Conservation (phyloP, 2,113 vertebrate genomes). For the Gymnobelideus leadbeateri region DNA sequence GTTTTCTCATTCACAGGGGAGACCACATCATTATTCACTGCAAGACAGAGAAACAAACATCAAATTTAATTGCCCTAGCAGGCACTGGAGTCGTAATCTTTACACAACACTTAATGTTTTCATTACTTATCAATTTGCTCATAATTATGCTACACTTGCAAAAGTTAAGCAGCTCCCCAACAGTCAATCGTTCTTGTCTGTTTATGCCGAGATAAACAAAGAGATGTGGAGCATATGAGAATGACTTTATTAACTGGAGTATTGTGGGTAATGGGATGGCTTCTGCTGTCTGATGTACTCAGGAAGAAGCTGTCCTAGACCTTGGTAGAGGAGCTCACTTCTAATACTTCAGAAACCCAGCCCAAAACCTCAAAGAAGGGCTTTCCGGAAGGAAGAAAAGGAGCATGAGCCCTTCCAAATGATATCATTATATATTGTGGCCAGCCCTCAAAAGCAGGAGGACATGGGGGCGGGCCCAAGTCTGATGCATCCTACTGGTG, state of each 20-base stretch:
- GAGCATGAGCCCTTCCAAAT: neutral
- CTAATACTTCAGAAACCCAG: constrained; percentile 5
- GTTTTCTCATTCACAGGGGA: constrained; percentile 73
- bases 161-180: constrained; percentile 77
- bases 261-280: constrained; percentile 58
- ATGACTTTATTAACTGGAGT: constrained; percentile 56
- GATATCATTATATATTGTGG: neutral
- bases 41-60: constrained; percentile 80
- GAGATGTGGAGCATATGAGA: constrained; percentile 59
- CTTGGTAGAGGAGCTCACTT: constrained; percentile 31
- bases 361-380: neutral
- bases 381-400: neutral
- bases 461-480: fast-evolving
- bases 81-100: constrained; percentile 81
- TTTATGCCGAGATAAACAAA: constrained; percentile 72
- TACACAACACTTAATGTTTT: constrained; percentile 82
- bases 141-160: constrained; percentile 76
- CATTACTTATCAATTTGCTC: constrained; percentile 83
- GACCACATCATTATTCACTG: constrained; percentile 76
- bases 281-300: constrained; percentile 62
- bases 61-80: constrained; percentile 81
- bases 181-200: constrained; percentile 72
- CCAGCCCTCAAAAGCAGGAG: neutral
- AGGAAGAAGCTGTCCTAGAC: constrained; percentile 29
- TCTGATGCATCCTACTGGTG: neutral